Evolutionary conservation across 2,113 vertebrate species (phyloP), one percentile per base, ranked within the genome.

Genomic region (Catharus minimus): DNA sequence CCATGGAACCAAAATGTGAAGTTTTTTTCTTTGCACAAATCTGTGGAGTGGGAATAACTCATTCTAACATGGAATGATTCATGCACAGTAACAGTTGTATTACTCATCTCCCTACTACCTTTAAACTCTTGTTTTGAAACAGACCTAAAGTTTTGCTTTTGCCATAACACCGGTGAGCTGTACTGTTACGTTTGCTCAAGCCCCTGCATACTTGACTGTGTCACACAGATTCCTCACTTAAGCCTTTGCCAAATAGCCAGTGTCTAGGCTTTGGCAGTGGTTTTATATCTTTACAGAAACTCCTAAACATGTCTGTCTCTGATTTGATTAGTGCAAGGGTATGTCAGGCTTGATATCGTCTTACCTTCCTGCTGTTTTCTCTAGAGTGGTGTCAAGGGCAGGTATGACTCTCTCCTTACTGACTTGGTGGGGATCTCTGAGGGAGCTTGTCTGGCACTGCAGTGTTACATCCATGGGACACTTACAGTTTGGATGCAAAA

Each of bases 71-170:
- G 8, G 33, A 72, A 44, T 89, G 75, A 88, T 49, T 91, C 46
- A 39, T 46, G 33, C 23, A 38, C 69, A 80, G 11, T 80, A 50
- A 36, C 39, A 50, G 20, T 33, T 90, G 41, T 61, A 49, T 53
- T 76, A 61, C 32, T 67, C 24, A 6, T 47, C 67, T 88, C 49
- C 85, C 58, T 76, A 24, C 36, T 28, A 4, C 15, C 36, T 50
- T 32, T 78, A 58, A 84, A 44, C 15, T 84, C 28, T 60, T 53
- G 30, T 75, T 90, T 75, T 79, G 58, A 87, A 92, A 61, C 36
- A 24, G 7, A 16, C 14, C 6, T 61, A 17, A 19, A 5, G 33
- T 65, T 85, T 57, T 53, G 28, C 53, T 55, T 81, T 86, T 82
- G 57, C 55, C 10, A 0, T 75, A 49, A 36, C 21, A 49, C 11